Conservation (phyloP, 2,888 invertebrate genomes). For the Lithophane semibrunnea region DNA sequence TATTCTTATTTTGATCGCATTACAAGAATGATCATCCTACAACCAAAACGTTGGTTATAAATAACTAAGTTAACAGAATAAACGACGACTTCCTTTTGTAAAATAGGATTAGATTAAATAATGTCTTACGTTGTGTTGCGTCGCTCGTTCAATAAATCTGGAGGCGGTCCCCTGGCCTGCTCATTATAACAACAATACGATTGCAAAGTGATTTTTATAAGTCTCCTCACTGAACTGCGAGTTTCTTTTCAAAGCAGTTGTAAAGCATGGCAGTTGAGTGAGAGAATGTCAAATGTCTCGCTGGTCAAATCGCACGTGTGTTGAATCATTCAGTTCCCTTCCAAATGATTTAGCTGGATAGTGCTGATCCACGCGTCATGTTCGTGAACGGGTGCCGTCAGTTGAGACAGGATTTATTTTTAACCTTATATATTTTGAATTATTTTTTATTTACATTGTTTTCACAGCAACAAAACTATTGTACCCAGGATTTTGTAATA, state of each 20-base stretch:
- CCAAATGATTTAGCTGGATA: no score
- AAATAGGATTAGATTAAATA: conserved; percentile 38
- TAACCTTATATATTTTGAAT: no score
- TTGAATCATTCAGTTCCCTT: no score
- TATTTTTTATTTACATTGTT: no score
- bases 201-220: not conserved
- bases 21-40: conserved; percentile 5
- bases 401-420: no score
- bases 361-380: no score
- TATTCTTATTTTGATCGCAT: not conserved
- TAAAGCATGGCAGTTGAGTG: no score
- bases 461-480: no score
- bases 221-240: not conserved
- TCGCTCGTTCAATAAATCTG: not conserved
- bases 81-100: conserved; percentile 29
- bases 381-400: no score
- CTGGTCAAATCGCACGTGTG: no score
- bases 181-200: not conserved
- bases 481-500: no score
- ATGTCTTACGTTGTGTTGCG: conserved; percentile 5
- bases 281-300: no score
- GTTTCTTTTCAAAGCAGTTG: not conserved
- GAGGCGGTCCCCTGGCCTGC: not conserved
- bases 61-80: conserved; percentile 31
- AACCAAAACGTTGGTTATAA: conserved; percentile 8